Base-by-base conservation (phyloP, 2,113 vertebrate species). In the Pomatorhinus ruficollis region DNA sequence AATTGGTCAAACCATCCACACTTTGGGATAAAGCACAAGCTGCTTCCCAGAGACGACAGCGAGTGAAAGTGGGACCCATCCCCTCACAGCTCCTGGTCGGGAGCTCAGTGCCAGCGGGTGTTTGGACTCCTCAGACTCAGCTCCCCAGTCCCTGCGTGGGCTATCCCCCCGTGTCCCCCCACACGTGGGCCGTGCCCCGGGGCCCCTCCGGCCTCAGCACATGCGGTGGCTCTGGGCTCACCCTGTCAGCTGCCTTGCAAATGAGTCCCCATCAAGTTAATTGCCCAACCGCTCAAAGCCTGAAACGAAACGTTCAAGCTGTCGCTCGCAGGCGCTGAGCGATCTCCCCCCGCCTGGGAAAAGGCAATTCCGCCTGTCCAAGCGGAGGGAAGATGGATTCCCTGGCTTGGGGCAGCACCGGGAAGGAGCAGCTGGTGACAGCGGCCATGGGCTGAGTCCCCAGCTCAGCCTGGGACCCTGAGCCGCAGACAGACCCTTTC, bases 201-300 rank as follows among this genome's bases (percentile, higher is more conserved):
- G 28, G 20, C 15, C 49, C 77, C 60, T 63, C 57, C 2, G 11
- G 63, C 70, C 83, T 47, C 75, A 4, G 39, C 91, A 6, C 35
- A 0, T 1, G 81, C 12, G 64, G 75, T 42, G 2, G 68, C 80
- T 47, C 20, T 16, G 91, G 87, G 94, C 79, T 96, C 60, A 15
- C 85, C 85, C 83, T 3, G 5, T 81, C 92, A 94, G 95, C 95
- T 33, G 93, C 12, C 65, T 96, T 0, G 4, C 76, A 83, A 96
- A 97, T 94, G 82, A 95, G 68, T 57, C 64, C 94, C 83, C 90
- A 86, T 90, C 96, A 75, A 92, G 76, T 93, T 94, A 96, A 96
- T 96, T 93, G 90, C 90, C 83, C 79, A 40, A 2, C 9, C 21
- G 21, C 88, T 96, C 72, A 45, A 49, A 94, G 83, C 85, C 95